Evolutionary conservation across 2,113 vertebrate species (phyloP).

Genomic region (Gavialis gangeticus): DNA sequence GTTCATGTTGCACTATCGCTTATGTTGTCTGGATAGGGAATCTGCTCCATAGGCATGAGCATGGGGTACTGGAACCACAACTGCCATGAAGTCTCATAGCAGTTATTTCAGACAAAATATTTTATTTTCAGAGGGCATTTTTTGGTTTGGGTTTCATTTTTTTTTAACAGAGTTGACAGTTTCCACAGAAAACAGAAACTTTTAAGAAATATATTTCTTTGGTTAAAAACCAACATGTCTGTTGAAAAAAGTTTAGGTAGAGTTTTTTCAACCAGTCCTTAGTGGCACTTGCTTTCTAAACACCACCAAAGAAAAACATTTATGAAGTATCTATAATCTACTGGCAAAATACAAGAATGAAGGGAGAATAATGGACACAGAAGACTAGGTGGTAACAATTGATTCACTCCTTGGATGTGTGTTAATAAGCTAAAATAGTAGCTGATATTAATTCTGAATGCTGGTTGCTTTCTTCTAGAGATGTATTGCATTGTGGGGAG

Average conservation of each 20-base stretch:
- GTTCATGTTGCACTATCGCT: neutral
- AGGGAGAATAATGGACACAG: too few species aligned
- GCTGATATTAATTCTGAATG: neutral
- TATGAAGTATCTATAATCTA: neutral
- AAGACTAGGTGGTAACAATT: accelerated
- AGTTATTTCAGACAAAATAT: neutral
- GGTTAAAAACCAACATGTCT: accelerated
- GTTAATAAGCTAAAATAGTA: accelerated
- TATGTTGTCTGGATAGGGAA: neutral
- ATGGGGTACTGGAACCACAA: accelerated
- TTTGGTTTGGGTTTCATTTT: neutral
- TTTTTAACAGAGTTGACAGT: neutral
- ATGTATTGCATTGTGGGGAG: too few species aligned
- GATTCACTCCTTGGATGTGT: neutral
- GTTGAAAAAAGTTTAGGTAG: neutral
- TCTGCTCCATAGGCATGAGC: accelerated
- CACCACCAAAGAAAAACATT: accelerated
- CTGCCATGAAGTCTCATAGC: accelerated
- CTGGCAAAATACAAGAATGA: neutral
- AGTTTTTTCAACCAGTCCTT: neutral
- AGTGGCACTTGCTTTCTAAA: neutral
- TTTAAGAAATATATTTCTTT: neutral
- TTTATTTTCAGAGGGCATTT: neutral
- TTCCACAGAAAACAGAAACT: accelerated
- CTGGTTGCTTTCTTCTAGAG: accelerated